A percentile compares a stretch with the other conserved stretches of the same genome.
These are phyloP conservation scores for Micropterix aruncella DNA, from an alignment of 2,888 invertebrate genomes.

Conservation along the genomic window DNA sequence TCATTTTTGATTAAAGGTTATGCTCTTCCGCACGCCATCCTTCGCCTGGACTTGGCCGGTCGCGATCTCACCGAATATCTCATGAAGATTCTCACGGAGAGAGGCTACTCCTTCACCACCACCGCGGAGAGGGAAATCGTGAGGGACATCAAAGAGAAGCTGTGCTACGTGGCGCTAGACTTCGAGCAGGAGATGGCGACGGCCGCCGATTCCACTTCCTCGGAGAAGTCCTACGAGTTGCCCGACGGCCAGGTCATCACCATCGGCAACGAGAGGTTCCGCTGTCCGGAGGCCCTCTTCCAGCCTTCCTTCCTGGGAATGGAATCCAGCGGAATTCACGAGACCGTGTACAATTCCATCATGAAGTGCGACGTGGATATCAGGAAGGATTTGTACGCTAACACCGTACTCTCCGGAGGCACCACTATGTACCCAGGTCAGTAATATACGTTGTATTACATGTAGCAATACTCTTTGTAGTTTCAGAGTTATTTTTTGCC, in stretches of 20 bases:
- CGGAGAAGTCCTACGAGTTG: constrained; percentile 88
- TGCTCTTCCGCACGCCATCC: constrained; percentile 77
- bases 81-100: constrained; percentile 87
- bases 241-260: too few species aligned
- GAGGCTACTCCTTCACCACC: constrained; percentile 85
- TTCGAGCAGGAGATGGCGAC: constrained; percentile 94
- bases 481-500: too few species aligned
- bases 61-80: constrained; percentile 88
- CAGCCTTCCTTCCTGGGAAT: constrained; percentile 84
- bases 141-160: constrained; percentile 88
- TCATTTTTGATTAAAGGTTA: too few species aligned
- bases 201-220: constrained; percentile 76
- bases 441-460: too few species aligned
- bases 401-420: constrained; percentile 83
- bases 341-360: too few species aligned
- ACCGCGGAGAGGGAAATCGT: constrained; percentile 91
- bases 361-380: too few species aligned
- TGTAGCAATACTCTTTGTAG: too few species aligned
- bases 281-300: constrained; percentile 81
- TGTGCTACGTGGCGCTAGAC: constrained; percentile 88
- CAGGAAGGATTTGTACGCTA: constrained; percentile 84
- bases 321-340: constrained; percentile 83
- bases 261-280: constrained; percentile 82
- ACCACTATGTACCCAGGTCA: constrained; percentile 95
- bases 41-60: constrained; percentile 82